Evolutionary conservation across 2,113 vertebrate genomes (phyloP), one percentile per base, ranked within the genome.

Genomic region (Macquaria australasica): DNA sequence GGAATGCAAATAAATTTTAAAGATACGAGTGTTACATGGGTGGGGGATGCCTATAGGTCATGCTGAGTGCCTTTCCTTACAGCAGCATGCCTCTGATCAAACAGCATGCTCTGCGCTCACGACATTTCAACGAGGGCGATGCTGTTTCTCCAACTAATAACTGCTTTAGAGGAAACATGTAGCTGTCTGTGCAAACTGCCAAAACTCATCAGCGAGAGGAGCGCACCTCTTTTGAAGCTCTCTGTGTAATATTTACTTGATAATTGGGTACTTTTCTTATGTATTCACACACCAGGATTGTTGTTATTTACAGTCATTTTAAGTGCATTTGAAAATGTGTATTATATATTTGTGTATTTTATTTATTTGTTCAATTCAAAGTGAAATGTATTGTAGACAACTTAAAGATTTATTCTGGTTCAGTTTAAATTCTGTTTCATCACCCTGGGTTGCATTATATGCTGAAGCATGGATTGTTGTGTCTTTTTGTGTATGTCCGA

Each of bases 61-160:
- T 66, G 82, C 71, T 91, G 90, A 93, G 92, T 93, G 90, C 93
- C 94, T 93, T 93, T 77, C 55, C 71, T 83, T 87, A 71, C 80
- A 83, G 85, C 79, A 82, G 83, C 88, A 85, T 84, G 82, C 74
- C 51, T 83, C 78, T 28, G 50, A 85, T 85, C 62, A n/a, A 77
- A 67, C 89, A 78, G 74, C 84, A 71, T 78, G 78, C 76, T 77
- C 55, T 51, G 58, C n/a, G 31, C 77, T 60, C 78, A 76, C n/a
- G 6, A 48, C 63, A 28, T 68, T 11, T 67, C 58, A 59, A 73
- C 9, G 3, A 70, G 66, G 72, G 34, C 43, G 4, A 72, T 56
- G 67, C 4, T 55, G 63, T 84, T 81, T 58, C 25, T 81, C 58
- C 1, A 6, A 21, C 60, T 60, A 23, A 63, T 25, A 45, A 43